These are phyloP conservation scores for Macropus fuliginosus DNA, from an alignment of 2,797 vertebrate species.

Conservation along the genomic window DNA sequence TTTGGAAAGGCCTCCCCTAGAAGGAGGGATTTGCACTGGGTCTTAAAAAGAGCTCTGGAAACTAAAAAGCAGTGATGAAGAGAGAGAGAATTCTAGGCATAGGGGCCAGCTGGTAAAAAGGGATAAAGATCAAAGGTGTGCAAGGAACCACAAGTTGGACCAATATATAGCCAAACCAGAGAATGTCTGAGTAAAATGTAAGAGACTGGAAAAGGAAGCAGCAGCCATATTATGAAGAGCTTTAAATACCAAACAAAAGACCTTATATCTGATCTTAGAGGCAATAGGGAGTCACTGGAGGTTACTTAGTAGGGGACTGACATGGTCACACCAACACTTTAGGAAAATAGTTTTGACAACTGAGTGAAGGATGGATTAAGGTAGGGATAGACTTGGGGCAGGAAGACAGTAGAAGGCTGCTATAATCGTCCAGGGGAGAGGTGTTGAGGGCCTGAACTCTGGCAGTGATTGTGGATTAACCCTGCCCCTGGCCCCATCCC, in stretches of 20 bases:
- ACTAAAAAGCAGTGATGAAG: background rate
- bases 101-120: background rate
- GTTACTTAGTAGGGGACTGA: background rate
- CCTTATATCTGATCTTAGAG: background rate
- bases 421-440: background rate
- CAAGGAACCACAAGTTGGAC: background rate
- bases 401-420: slow-evolving; percentile 63
- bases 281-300: background rate
- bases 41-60: background rate
- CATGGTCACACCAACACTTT: background rate
- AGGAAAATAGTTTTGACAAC: background rate
- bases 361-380: background rate
- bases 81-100: background rate
- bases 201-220: background rate
- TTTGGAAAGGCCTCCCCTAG: background rate
- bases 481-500: background rate
- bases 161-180: background rate
- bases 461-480: background rate
- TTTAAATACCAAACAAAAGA: background rate
- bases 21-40: background rate
- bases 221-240: background rate
- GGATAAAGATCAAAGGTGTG: background rate
- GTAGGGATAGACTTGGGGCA: background rate
- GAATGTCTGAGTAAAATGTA: background rate
- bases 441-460: slow-evolving; percentile 33